A percentile compares a stretch with the other conserved stretches of the same genome.
These are phyloP conservation scores for Onychomys arenicola DNA, from an alignment of 2,797 vertebrate species.

Conservation along the genomic window DNA sequence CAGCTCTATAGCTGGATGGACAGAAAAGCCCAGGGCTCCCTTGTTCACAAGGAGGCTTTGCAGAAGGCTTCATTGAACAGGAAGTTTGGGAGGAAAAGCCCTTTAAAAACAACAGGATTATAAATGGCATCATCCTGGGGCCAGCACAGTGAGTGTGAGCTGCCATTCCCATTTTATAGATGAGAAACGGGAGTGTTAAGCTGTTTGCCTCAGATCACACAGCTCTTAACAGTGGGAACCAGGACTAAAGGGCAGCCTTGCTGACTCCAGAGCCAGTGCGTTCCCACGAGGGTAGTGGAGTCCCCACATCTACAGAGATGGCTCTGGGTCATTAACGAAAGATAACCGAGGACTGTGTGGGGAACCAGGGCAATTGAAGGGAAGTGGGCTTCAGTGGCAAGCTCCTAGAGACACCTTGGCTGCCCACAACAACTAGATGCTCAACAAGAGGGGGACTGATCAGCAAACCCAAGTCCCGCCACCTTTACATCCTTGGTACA, in stretches of 20 bases:
- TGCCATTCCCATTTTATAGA: constrained; percentile 49
- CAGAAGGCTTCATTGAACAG: constrained; percentile 22
- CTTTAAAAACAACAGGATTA: constrained; percentile 39
- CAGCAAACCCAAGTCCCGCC: neutral
- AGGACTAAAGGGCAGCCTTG: neutral
- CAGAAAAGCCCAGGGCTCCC: constrained; percentile 42
- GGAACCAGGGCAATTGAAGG: constrained; percentile 46
- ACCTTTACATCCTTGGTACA: neutral
- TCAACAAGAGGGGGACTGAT: neutral
- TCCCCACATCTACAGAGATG: neutral
- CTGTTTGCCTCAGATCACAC: neutral
- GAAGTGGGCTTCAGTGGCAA: neutral
- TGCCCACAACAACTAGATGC: neutral
- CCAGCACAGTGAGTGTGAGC: constrained; percentile 37
- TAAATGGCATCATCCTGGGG: neutral
- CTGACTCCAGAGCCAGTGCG: constrained; percentile 32
- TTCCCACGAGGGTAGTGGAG: neutral
- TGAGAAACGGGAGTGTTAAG: constrained; percentile 22
- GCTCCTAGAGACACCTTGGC: neutral
- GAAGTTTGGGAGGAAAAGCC: constrained; percentile 23
- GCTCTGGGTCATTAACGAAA: constrained; percentile 59
- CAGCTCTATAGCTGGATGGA: neutral
- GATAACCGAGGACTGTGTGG: constrained; percentile 31
- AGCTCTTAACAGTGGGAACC: constrained; percentile 1
- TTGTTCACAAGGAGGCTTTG: neutral